A percentile compares a stretch with the other conserved stretches of the same genome.
Conservation (phyloP, 2,888 invertebrate genomes). For the Nasonia oneida region DNA sequence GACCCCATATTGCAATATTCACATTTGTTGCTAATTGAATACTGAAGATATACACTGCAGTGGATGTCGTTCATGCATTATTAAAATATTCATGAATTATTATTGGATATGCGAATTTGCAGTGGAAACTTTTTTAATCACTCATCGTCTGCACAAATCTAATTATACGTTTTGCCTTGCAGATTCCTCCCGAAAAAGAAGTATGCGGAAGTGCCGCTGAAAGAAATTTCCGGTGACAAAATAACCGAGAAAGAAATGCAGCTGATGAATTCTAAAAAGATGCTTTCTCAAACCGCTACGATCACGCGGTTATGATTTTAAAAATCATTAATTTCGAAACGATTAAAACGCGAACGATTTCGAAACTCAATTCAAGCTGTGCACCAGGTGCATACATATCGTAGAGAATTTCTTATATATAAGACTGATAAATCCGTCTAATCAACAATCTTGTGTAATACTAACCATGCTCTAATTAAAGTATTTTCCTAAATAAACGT, state of each 20-base stretch:
- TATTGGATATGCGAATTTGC: neutral
- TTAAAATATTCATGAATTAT: neutral
- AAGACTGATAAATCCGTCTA: neutral
- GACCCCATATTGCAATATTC: too few species aligned
- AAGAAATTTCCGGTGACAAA: conserved; percentile 56
- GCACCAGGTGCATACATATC: neutral
- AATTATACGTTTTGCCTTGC: conserved; percentile 1
- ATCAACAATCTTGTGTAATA: neutral
- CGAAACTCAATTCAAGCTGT: neutral
- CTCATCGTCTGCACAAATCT: neutral
- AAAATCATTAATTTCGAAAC: neutral
- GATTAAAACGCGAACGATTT: neutral
- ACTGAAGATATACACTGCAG: too few species aligned
- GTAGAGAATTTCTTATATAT: neutral
- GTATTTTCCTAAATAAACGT: too few species aligned
- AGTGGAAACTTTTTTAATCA: neutral
- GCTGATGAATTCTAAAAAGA: neutral
- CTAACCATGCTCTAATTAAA: neutral
- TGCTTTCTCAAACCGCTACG: neutral
- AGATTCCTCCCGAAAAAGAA: conserved; percentile 64
- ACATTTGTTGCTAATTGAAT: too few species aligned
- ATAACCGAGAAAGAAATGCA: neutral
- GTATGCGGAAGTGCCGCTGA: conserved; percentile 65
- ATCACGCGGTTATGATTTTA: neutral
- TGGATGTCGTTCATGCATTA: too few species aligned